Percentiles rank a stretch among this genome's conserved stretches.
phyloP scores from a whole-genome alignment of 2,888 invertebrate genomes.

The Noctua comes region DNA sequence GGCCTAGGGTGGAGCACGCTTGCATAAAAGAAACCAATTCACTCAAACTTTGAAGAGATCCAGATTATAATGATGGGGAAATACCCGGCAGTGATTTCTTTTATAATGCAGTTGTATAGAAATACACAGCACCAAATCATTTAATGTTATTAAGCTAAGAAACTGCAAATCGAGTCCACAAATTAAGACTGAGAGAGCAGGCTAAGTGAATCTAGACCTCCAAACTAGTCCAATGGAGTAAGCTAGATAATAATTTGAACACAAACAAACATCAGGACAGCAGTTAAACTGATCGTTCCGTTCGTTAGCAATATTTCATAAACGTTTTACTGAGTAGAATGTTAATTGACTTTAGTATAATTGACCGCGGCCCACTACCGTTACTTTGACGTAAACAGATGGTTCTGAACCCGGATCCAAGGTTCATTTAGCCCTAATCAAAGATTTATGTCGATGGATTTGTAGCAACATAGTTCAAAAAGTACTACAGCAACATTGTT shows the following conservation, averaged over 20 bases:
- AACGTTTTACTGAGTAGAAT: slow-evolving; percentile 42
- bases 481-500: too few relatives aligned
- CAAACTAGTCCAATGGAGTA: not conserved
- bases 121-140: not conserved
- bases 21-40: too few relatives aligned
- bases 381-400: slow-evolving; percentile 21
- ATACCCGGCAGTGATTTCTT: not conserved
- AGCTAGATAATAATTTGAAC: slow-evolving; percentile 23
- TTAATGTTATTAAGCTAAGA: too few relatives aligned
- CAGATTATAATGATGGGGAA: too few relatives aligned
- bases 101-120: not conserved
- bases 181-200: not conserved
- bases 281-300: slow-evolving; percentile 9
- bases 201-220: too few relatives aligned
- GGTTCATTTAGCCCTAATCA: not conserved
- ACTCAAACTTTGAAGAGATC: too few relatives aligned
- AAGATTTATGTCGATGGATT: not conserved
- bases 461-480: too few relatives aligned
- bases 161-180: not conserved
- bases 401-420: slow-evolving; percentile 36
- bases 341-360: slow-evolving; percentile 46
- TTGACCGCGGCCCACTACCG: slow-evolving; percentile 24
- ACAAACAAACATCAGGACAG: slow-evolving; percentile 16
- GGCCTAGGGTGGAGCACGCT: too few relatives aligned
- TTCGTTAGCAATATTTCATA: slow-evolving; percentile 55